Evolutionary conservation across 2,797 vertebrate species (phyloP).

Genomic region (Sebastes itinus): DNA sequence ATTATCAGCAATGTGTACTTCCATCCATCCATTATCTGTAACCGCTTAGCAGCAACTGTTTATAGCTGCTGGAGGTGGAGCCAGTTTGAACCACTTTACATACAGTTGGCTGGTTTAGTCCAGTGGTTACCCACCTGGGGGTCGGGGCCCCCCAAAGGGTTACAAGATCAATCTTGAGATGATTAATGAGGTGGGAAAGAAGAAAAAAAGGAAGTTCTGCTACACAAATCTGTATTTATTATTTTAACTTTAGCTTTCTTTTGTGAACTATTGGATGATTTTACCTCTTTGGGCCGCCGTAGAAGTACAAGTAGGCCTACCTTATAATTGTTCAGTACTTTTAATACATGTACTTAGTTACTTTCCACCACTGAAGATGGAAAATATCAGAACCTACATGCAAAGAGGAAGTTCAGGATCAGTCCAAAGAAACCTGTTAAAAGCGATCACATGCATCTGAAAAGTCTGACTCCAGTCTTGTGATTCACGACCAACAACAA

Average conservation of each 20-base stretch:
- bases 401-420: not conserved
- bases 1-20: too few species aligned
- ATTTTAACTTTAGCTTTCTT: not conserved
- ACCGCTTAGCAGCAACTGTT: too few species aligned
- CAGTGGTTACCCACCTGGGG: not conserved
- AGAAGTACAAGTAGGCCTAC: too few species aligned
- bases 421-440: not conserved
- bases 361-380: not conserved
- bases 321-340: not conserved
- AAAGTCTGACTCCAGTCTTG: slow-evolving; percentile 20
- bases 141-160: too few species aligned
- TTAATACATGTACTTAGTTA: not conserved
- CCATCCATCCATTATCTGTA: too few species aligned
- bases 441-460: slow-evolving; percentile 15
- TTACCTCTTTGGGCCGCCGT: not conserved
- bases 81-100: too few species aligned
- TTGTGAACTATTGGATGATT: not conserved
- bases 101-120: too few species aligned
- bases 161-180: too few species aligned
- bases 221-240: not conserved
- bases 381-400: not conserved
- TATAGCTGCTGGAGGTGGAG: too few species aligned
- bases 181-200: too few species aligned
- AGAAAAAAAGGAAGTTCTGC: too few species aligned
- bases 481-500: slow-evolving; percentile 50